Evolutionary conservation across 2,113 vertebrate species (phyloP), one percentile per base, ranked within the genome.

Genomic region (Blennius ocellaris): DNA sequence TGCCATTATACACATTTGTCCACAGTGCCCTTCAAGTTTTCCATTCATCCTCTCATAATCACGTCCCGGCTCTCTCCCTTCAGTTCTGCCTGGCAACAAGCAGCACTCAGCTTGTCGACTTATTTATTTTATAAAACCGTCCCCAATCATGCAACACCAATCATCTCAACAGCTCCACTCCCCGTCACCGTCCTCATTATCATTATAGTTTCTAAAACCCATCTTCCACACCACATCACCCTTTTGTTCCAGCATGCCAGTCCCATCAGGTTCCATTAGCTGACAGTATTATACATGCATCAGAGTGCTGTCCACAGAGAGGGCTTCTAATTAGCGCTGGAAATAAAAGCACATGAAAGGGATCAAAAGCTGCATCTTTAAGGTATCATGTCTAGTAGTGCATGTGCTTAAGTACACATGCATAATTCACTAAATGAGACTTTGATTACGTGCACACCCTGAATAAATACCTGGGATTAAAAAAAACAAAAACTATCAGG

Each of bases 1-100:
- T 45, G 7, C 14, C 7, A 8, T 45, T 11, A 5, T 45, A 6
- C 44, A 14, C 12, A 7, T 48, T 48, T 48, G 4, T 15, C 45
- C 14, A 6, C 12, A 8, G 3, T 6, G 1, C 62, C 50, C 39
- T 36, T 60, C 11, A 17, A 8, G 16, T 56, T 56, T 6, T 37
- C 45, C 45, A 57, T 52, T 49, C 6, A 6, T 63, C 56, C 37
- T 40, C 7, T 52, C 10, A 5, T 43, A 30, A 43, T 39, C 70
- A 54, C 38, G 50, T 57, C 40, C 39, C 1, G 11, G 53, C 51
- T 62, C 47, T 54, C 37, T 64, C 45, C 45, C 47, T 47, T 39
- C 17, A 62, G 15, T 68, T 81, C 78, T 88, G 70, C 90, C 69
- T 84, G 56, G 89, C 76, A 90, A 90, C 90, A 73, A 76, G 58